Conservation (phyloP, 2,797 vertebrate species). For the Podargus strigoides region DNA sequence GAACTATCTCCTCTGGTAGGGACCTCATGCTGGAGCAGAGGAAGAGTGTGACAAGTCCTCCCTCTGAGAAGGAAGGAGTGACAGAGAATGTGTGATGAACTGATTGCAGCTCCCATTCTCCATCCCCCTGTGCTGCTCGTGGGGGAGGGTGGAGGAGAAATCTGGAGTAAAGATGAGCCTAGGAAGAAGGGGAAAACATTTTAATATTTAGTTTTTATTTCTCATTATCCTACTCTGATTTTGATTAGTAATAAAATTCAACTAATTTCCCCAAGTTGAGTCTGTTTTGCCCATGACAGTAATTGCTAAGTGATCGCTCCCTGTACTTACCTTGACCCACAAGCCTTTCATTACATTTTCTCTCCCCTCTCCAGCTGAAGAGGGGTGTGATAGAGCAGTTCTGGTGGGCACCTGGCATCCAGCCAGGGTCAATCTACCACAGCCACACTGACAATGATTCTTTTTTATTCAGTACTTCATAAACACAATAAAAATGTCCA, state of each 20-base stretch:
- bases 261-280: too few species aligned
- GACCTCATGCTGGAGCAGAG: neutral
- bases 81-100: neutral
- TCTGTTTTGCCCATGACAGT: neutral
- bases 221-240: too few species aligned
- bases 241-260: too few species aligned
- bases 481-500: neutral
- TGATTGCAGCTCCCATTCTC: neutral
- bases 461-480: neutral
- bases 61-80: neutral
- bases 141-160: too few species aligned
- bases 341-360: neutral
- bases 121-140: too few species aligned
- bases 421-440: neutral
- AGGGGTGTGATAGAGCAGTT: neutral
- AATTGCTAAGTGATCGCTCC: neutral
- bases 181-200: too few species aligned
- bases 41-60: too few species aligned
- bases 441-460: neutral
- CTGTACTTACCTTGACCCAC: neutral
- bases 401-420: neutral
- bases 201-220: too few species aligned
- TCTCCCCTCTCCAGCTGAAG: too few species aligned
- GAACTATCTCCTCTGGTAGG: neutral
- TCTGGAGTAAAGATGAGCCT: too few species aligned